These are phyloP conservation scores for Sinonovacula constricta DNA, from an alignment of 1,140 invertebrate genomes.

Conservation along the genomic window DNA sequence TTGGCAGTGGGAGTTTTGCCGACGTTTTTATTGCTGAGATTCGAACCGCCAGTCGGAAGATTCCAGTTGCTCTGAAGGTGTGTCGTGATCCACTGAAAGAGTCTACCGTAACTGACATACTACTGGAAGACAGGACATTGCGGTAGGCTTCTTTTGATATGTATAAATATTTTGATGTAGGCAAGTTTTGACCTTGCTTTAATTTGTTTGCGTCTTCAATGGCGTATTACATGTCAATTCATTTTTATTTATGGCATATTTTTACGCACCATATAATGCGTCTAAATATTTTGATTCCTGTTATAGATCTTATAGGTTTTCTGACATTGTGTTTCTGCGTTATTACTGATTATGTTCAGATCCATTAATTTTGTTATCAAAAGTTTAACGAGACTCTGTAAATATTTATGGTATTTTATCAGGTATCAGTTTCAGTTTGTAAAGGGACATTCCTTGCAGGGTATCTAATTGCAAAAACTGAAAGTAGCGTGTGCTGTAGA, in stretches of 20 bases:
- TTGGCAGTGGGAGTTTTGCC: slow-evolving; percentile 71
- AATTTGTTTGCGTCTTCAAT: neutral
- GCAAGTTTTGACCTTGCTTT: neutral
- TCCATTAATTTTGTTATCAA: too few species aligned
- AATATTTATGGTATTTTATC: too few species aligned
- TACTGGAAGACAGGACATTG: slow-evolving; percentile 68
- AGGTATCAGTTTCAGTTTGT: too few species aligned
- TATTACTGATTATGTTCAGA: too few species aligned
- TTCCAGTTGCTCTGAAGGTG: slow-evolving; percentile 67
- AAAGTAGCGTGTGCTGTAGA: neutral
- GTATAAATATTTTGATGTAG: neutral
- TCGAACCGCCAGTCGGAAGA: neutral
- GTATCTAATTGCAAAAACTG: neutral
- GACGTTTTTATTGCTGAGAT: slow-evolving; percentile 62
- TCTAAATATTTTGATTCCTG: neutral
- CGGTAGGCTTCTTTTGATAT: slow-evolving; percentile 46
- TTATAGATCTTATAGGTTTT: neutral
- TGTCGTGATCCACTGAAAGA: slow-evolving; percentile 60
- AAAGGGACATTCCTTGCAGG: neutral
- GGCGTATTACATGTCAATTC: neutral
- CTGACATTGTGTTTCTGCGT: too few species aligned
- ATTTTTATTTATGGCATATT: neutral
- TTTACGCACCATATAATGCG: neutral
- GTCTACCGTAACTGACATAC: slow-evolving; percentile 64
- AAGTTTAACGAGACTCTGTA: too few species aligned